A percentile compares a stretch with the other conserved stretches of the same genome.
Evolutionary conservation across 2,797 vertebrate genomes (phyloP).

Genomic region (Kryptopterus vitreolus): DNA sequence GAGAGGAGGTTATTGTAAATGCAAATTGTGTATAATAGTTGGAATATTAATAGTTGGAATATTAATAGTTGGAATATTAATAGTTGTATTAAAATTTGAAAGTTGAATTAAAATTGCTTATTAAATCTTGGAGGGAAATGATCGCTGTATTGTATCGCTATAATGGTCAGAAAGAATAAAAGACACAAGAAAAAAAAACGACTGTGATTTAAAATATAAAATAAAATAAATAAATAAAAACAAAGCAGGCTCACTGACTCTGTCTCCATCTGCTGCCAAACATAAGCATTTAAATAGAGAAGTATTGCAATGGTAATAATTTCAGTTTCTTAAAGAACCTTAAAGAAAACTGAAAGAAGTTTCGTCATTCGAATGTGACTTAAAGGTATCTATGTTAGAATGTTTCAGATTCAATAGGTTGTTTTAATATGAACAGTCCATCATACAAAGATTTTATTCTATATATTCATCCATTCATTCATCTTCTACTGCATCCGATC

Average conservation of each 20-base stretch:
- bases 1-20: too few species aligned
- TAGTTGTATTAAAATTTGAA: too few species aligned
- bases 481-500: too few species aligned
- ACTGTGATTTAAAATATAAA: too few species aligned
- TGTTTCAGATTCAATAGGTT: neutral
- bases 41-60: neutral
- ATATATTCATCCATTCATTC: too few species aligned
- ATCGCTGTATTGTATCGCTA: neutral
- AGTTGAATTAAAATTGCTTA: too few species aligned
- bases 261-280: constrained; percentile 39
- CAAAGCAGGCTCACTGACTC: constrained; percentile 4
- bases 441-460: too few species aligned
- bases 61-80: too few species aligned
- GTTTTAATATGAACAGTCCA: too few species aligned
- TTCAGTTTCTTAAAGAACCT: neutral
- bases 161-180: neutral
- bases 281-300: neutral
- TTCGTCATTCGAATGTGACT: neutral
- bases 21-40: too few species aligned
- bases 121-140: neutral
- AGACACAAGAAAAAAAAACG: neutral
- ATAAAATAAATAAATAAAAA: neutral
- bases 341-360: too few species aligned
- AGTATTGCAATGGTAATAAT: too few species aligned
- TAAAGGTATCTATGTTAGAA: neutral